Evolutionary conservation across 2,888 invertebrate species (phyloP).

Genomic region (Galerucella pusilla): DNA sequence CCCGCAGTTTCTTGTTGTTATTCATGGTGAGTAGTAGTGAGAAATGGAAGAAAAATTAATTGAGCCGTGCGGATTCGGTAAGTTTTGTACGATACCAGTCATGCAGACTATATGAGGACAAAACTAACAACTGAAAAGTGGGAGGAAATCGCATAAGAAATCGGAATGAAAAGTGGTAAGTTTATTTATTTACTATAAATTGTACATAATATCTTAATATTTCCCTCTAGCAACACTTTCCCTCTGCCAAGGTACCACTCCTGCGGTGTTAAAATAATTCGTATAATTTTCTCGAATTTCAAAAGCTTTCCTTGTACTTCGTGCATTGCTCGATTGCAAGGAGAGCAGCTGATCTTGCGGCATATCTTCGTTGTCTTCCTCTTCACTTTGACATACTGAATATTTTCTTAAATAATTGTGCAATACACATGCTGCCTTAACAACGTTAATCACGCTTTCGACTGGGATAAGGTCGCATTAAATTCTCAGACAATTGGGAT

Average conservation of each 20-base stretch:
- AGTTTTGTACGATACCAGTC: too few species aligned
- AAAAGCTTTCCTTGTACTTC: conserved; percentile 23
- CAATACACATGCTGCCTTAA: conserved; percentile 42
- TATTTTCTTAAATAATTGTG: conserved; percentile 42
- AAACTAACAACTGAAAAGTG: too few species aligned
- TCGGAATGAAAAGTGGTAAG: background rate
- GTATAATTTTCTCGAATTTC: conserved; percentile 16
- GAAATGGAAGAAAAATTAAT: background rate
- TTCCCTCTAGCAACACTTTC: conserved; percentile 3
- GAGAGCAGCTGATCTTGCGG: conserved; percentile 27
- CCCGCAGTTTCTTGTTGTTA: too few species aligned
- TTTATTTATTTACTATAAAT: conserved; percentile 14
- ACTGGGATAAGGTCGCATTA: conserved; percentile 16
- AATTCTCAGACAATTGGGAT: conserved; percentile 3
- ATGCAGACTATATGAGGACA: too few species aligned
- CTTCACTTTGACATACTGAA: background rate
- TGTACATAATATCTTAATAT: background rate
- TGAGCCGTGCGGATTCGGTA: too few species aligned
- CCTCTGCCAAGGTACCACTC: conserved; percentile 16
- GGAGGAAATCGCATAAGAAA: background rate
- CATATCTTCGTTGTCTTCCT: conserved; percentile 16
- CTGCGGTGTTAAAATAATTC: conserved; percentile 16
- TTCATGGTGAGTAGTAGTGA: too few species aligned
- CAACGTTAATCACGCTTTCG: conserved; percentile 36
- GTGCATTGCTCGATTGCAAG: background rate